Percentiles rank a stretch among this genome's conserved stretches.
phyloP scores from a whole-genome alignment of 1,140 invertebrate species.

The Aleiodes sp. region DNA sequence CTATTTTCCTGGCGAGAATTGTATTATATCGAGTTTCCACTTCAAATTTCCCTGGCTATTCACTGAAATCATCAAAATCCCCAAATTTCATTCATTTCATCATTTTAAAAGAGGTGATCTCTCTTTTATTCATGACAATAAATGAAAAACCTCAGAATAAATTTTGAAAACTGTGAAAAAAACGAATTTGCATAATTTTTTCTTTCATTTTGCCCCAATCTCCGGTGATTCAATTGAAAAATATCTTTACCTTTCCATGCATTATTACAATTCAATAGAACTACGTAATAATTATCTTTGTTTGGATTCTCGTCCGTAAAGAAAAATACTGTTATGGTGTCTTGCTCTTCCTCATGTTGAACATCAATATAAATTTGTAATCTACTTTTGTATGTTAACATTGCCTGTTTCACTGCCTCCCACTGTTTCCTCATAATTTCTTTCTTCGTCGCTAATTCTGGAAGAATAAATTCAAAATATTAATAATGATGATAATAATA shows the following conservation, averaged over 20 bases:
- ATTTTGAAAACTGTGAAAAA: too few species aligned
- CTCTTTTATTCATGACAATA: too few species aligned
- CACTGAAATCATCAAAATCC: too few species aligned
- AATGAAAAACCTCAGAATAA: too few species aligned
- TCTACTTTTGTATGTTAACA: conserved; percentile 48
- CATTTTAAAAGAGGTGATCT: too few species aligned
- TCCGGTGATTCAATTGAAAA: neutral
- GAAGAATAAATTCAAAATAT: neutral
- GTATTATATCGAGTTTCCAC: too few species aligned
- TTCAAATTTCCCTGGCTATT: too few species aligned
- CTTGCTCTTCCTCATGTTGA: conserved; percentile 32
- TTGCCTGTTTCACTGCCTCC: conserved; percentile 51
- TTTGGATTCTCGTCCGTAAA: conserved; percentile 44
- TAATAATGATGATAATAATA: neutral
- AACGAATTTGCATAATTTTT: too few species aligned
- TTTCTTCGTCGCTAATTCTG: conserved; percentile 44
- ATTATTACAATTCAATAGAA: conserved; percentile 35
- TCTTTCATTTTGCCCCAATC: too few species aligned
- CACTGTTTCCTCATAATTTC: conserved; percentile 40
- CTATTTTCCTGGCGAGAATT: too few species aligned
- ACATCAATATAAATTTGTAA: conserved; percentile 50
- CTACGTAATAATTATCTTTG: conserved; percentile 50
- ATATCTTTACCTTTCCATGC: conserved; percentile 50
- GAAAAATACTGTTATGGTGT: conserved; percentile 48
- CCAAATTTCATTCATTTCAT: too few species aligned